A percentile compares a stretch with the other conserved stretches of the same genome.
These are phyloP conservation scores for Tethya wilhelma DNA, from an alignment of 37 sponge, comb jelly and placozoan species.

Conservation along the genomic window DNA sequence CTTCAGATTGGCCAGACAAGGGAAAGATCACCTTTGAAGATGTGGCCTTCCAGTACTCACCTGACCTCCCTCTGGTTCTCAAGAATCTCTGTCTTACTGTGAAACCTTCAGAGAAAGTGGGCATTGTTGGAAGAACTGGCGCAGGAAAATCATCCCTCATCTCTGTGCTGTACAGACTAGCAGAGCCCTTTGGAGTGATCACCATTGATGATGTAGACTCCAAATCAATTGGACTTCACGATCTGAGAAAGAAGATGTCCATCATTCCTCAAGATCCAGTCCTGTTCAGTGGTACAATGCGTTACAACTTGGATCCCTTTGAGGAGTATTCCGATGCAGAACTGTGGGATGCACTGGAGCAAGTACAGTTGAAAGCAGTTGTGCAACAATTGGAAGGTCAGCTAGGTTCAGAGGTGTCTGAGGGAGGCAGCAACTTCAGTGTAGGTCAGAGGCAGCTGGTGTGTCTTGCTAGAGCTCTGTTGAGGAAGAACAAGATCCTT, in stretches of 20 bases:
- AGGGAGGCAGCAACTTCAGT: constrained; percentile 88
- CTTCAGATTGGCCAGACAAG: constrained; percentile 69
- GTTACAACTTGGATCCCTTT: constrained; percentile 95
- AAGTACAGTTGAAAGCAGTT: constrained; percentile 78
- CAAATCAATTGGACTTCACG: constrained; percentile 82
- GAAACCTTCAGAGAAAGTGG: constrained; percentile 80
- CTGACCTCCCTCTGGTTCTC: constrained; percentile 58
- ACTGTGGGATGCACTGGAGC: constrained; percentile 83
- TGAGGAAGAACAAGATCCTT: constrained; percentile 78
- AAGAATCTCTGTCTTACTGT: constrained; percentile 62
- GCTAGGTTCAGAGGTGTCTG: constrained; percentile 60
- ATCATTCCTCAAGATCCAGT: constrained; percentile 96
- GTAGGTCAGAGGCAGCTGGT: constrained; percentile 91
- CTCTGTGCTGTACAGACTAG: constrained; percentile 84
- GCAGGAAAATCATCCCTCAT: constrained; percentile 94
- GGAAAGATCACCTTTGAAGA: constrained; percentile 52
- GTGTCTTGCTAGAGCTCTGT: constrained; percentile 86
- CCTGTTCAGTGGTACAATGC: constrained; percentile 88
- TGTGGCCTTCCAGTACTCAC: constrained; percentile 57
- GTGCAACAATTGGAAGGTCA: constrained; percentile 59
- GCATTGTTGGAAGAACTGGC: constrained; percentile 94
- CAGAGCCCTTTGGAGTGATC: constrained; percentile 80
- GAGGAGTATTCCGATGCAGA: constrained; percentile 62
- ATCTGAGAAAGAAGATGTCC: constrained; percentile 77
- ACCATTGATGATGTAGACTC: constrained; percentile 80